Conservation (phyloP, 2,113 vertebrate genomes). For the Mesoclemmys tuberculata region DNA sequence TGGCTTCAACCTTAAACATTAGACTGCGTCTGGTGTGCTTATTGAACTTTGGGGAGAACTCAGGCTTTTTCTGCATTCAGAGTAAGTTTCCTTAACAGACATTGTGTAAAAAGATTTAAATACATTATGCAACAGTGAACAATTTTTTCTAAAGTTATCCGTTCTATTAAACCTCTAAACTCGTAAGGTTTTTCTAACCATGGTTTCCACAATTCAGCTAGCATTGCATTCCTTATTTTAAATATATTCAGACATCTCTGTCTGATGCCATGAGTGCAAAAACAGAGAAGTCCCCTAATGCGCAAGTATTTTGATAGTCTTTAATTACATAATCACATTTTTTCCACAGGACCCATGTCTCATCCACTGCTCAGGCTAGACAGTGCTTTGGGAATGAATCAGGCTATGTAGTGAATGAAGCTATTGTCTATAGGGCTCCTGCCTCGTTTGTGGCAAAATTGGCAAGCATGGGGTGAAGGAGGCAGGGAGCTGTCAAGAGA, state of each 20-base stretch:
- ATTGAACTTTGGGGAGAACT: not conserved
- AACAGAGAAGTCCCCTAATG: not conserved
- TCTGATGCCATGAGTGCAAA: not conserved
- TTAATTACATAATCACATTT: not conserved
- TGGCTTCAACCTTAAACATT: not conserved
- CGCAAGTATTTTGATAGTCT: not conserved
- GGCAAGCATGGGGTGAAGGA: not conserved
- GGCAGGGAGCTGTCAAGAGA: not conserved
- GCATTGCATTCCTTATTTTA: not conserved
- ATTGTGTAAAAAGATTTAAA: not conserved
- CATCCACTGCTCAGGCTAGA: not conserved
- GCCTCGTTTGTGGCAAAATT: not conserved
- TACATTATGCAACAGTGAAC: not conserved
- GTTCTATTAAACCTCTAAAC: not conserved
- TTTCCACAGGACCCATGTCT: not conserved
- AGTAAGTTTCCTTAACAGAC: conserved; percentile 13
- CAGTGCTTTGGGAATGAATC: not conserved
- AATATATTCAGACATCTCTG: not conserved
- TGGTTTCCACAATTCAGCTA: not conserved
- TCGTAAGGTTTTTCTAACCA: not conserved
- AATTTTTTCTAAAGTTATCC: not conserved
- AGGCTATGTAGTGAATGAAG: not conserved
- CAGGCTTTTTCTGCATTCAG: not conserved
- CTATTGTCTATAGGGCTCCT: not conserved
- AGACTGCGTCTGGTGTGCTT: not conserved